Evolutionary conservation across 2,113 vertebrate genomes (phyloP), one percentile per base, ranked within the genome.

Genomic region (Vimba vimba): DNA sequence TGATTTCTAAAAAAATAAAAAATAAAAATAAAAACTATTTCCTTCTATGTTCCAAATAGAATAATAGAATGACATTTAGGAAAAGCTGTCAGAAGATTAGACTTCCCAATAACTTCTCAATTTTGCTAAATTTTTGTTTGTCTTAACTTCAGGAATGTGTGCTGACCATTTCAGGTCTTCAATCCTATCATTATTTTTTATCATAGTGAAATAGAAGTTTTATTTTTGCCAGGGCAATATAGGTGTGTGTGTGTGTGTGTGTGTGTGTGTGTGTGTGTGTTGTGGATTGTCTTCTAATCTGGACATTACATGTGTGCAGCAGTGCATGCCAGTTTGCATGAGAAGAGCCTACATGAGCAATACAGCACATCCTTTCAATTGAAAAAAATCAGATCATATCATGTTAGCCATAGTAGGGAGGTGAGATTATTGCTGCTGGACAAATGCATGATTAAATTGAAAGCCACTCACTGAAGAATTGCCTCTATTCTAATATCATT

Each of bases 341-440:
- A 83, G 19, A 86, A 78, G 33, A 55, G 10, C n/a, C 12, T 75
- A 23, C 45, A 19, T 43, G 33, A 75, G 73, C 69, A 60, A 47
- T 77, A 21, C 50, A 33, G 39, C 27, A 69, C 68, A 43, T 85
- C 45, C 71, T 45, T 57, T 50, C 52, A 39, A 12, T 76, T 36
- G 23, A 4, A 45, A 13, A 45, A 43, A 66, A 75, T 43, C 39
- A 8, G 1, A 43, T 43, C 7, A 45, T 43, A 84, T 73, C 74
- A 57, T 68, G 19, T 55, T 60, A 60, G 59, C 66, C n/a, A 69
- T 30, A 33, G 57, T 17, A 59, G 43, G 23, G 43, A 25, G 68
- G 73, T 33, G 68, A 76, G 80, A 84, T 87, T 86, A 89, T 33
- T 66, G 86, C 12, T 17, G 25, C 79, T 77, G 62, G 62, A 86